A percentile compares a stretch with the other conserved stretches of the same genome.
Evolutionary conservation across 2,797 vertebrate genomes (phyloP).

Genomic region (Lepus oiostolus): DNA sequence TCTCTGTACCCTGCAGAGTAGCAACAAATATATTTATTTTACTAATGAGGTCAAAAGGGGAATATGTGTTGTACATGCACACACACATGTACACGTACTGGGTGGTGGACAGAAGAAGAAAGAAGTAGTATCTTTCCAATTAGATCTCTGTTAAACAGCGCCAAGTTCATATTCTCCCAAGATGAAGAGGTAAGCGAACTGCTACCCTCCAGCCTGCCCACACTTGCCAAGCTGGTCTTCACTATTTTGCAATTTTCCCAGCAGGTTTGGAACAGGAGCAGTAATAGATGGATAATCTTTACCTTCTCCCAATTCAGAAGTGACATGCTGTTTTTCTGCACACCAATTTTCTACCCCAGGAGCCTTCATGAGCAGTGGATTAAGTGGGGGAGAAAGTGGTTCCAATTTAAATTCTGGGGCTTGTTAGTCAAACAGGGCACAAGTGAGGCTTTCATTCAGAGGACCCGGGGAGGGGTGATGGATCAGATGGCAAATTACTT

Average conservation of each 20-base stretch:
- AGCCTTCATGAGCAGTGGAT: conserved; percentile 73
- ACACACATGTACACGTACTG: neutral
- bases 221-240: conserved; percentile 71
- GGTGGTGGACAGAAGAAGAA: neutral
- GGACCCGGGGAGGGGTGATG: neutral
- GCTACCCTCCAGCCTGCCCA: conserved; percentile 20
- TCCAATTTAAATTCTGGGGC: conserved; percentile 69
- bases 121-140: conserved; percentile 10
- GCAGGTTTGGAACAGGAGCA: conserved; percentile 71
- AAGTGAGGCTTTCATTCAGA: conserved; percentile 70
- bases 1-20: conserved; percentile 7
- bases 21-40: conserved; percentile 1
- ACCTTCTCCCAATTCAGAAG: conserved; percentile 71
- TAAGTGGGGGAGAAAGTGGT: conserved; percentile 71
- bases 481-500: conserved; percentile 64
- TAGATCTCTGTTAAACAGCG: neutral
- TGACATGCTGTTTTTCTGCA: conserved; percentile 72
- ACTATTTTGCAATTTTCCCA: conserved; percentile 77
- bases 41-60: neutral
- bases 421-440: conserved; percentile 70
- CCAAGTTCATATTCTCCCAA: neutral
- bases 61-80: neutral
- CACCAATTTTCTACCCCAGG: conserved; percentile 75
- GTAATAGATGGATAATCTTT: conserved; percentile 68
- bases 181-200: conserved; percentile 5